These are phyloP conservation scores for Rhegmatorhina hoffmannsi DNA, from an alignment of 2,113 vertebrate genomes.

Conservation along the genomic window DNA sequence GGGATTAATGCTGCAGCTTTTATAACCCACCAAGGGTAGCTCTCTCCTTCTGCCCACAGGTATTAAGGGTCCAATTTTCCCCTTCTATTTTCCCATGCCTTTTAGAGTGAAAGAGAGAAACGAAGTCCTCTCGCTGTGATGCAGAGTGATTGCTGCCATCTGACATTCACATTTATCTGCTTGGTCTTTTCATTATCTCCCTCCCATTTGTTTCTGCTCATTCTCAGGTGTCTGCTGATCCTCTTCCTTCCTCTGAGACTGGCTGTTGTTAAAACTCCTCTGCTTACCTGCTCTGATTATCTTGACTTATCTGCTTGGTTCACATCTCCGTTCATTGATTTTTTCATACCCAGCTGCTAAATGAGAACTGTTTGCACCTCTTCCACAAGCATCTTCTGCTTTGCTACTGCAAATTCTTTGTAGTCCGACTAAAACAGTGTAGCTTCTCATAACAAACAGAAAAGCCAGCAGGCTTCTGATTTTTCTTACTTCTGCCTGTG, in stretches of 20 bases:
- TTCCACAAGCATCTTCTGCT: conserved; percentile 32
- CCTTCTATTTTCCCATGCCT: conserved; percentile 25
- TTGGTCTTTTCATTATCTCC: conserved; percentile 62
- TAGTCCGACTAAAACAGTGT: conserved; percentile 1
- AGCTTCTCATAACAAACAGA: conserved; percentile 34
- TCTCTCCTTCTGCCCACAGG: background rate
- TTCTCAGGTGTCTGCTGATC: conserved; percentile 46
- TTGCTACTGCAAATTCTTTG: conserved; percentile 17
- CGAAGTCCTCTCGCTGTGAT: conserved; percentile 52
- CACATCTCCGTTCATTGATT: conserved; percentile 40
- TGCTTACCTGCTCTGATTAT: conserved; percentile 54
- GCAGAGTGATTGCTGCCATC: conserved; percentile 60
- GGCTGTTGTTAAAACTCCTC: conserved; percentile 54
- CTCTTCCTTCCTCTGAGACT: conserved; percentile 42
- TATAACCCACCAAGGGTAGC: background rate
- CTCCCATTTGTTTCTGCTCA: conserved; percentile 51
- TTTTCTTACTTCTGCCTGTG: background rate
- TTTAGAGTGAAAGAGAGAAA: conserved; percentile 22
- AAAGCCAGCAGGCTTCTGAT: conserved; percentile 13
- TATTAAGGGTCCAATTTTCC: conserved; percentile 47
- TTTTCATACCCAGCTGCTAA: conserved; percentile 51
- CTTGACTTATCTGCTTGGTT: conserved; percentile 50
- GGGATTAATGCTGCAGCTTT: background rate
- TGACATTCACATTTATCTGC: conserved; percentile 53
- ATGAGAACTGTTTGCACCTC: conserved; percentile 36